Base-by-base conservation (phyloP, 30 jellyfish, hydroid and myxozoan genomes). In the Aurelia aurita complex sp. Pacific region DNA sequence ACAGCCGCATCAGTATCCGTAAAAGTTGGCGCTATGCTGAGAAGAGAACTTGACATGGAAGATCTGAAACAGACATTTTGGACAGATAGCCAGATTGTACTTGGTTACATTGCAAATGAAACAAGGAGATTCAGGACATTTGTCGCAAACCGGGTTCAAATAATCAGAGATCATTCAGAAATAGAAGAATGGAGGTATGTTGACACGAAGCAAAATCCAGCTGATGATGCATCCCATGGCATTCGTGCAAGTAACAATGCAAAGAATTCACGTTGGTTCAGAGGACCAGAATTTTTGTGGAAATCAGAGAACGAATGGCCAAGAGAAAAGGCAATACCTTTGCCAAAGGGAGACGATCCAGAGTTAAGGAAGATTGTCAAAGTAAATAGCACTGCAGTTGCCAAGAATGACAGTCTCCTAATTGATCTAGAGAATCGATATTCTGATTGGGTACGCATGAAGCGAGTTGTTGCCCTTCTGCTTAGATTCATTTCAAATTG, bases 1-100 rank as follows among this genome's bases (percentile, higher is more conserved):
- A 46, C 79, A 19, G 94, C 94, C 35, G 94, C 94, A 85, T 83
- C 65, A 19, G 79, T 74, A 52, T 82, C 88, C 11, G 80, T 74
- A 33, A 71, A 74, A 74, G 4, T 75, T 64, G 61, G 36, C 29
- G 84, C 66, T 62, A 57, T 73, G 34, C 52, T 86, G 50, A 38
- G 51, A 65, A 86, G 60, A 50, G 95, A 86, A 87, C 42, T 86
- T 42, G 89, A 86, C 52, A 67, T 86, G 0, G 82, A 61, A 46
- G 55, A 53, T 67, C 63, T 38, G 29, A 68, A 67, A 34, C 54
- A 51, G 60, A 54, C 40, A 60, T 67, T 65, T 81, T 86, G 68
- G 75, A 46, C 89, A 55, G 90, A 86, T 88, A 69, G 88, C 89
- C 77, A 72, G 68, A 77, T 77, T 61, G 85, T 77, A 13, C 69